phyloP scores from a whole-genome alignment of 2,113 vertebrate genomes.

The Prionailurus viverrinus region DNA sequence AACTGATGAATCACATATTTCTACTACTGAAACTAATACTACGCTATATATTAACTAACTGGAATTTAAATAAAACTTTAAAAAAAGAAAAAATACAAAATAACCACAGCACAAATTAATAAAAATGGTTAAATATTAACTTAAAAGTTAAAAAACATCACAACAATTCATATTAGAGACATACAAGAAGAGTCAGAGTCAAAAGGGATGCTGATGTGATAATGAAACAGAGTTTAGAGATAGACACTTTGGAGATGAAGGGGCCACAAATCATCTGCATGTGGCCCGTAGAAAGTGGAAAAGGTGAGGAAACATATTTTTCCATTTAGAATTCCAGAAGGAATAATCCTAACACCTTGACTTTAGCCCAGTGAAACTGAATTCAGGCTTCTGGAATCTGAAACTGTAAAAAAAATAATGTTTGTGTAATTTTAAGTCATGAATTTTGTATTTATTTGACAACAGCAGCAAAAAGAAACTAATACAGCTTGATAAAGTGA shows the following conservation, averaged over 20 bases:
- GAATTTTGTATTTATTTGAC: not conserved
- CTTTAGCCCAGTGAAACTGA: not conserved
- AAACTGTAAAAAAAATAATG: not conserved
- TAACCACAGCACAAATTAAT: too few relatives aligned
- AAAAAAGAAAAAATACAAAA: too few relatives aligned
- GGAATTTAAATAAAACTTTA: too few relatives aligned
- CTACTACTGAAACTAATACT: too few relatives aligned
- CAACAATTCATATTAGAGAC: not conserved
- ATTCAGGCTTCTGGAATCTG: not conserved
- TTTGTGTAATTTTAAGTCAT: not conserved
- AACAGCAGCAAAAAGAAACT: not conserved
- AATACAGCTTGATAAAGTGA: not conserved
- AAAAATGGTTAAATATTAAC: too few relatives aligned
- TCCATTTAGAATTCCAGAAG: not conserved
- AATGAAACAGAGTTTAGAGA: not conserved
- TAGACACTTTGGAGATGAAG: not conserved
- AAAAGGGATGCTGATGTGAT: not conserved
- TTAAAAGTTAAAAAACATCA: too few relatives aligned
- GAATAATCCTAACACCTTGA: not conserved
- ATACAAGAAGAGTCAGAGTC: not conserved
- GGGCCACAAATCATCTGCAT: rapidly evolving
- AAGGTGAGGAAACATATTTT: not conserved
- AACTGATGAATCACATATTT: too few relatives aligned
- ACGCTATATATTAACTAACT: too few relatives aligned
- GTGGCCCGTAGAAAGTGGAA: too few relatives aligned